phyloP scores from a whole-genome alignment of 1,140 invertebrate species.

The Delia radicum region DNA sequence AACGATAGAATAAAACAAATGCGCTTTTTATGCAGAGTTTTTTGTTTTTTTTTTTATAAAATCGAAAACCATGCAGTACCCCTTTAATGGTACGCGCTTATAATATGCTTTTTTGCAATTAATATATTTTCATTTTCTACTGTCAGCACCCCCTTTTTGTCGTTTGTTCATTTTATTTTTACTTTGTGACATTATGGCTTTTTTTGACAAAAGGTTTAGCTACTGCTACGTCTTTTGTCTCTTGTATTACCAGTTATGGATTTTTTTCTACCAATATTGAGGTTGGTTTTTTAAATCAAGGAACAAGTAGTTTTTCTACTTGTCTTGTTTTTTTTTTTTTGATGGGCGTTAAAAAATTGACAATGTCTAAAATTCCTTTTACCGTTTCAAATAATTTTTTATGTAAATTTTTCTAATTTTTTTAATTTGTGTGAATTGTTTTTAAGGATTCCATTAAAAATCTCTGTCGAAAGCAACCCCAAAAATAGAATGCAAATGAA shows the following conservation, averaged over 20 bases:
- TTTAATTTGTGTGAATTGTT: neutral
- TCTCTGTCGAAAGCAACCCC: neutral
- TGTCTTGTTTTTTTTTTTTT: neutral
- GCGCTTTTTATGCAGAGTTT: neutral
- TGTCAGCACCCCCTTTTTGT: neutral
- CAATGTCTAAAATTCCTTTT: no score
- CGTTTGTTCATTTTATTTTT: neutral
- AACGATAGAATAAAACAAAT: neutral
- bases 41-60: no score
- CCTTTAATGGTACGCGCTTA: neutral
- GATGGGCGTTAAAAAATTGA: neutral
- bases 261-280: neutral
- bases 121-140: neutral
- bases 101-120: neutral
- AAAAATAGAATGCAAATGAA: no score
- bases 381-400: neutral
- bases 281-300: no score
- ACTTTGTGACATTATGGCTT: neutral
- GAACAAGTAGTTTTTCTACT: neutral
- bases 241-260: neutral
- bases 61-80: neutral
- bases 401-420: neutral
- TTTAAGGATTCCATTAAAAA: neutral
- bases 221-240: neutral
- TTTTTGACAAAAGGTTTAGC: neutral